Evolutionary conservation across 2,113 vertebrate genomes (phyloP).

Genomic region (Sminthopsis crassicaudata): DNA sequence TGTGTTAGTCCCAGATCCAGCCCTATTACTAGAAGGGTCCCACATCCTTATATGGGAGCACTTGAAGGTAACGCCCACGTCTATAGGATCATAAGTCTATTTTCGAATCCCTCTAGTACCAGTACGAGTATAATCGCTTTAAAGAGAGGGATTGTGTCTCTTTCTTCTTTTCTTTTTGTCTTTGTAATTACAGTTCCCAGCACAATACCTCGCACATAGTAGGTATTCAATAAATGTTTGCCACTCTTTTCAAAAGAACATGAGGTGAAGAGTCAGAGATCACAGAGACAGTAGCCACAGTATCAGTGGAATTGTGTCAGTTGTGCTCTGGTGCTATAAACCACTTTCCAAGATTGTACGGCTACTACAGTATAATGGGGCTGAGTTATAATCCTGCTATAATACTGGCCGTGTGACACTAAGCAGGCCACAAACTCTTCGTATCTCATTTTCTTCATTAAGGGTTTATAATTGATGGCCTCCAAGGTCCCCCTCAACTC

Average conservation of each 20-base stretch:
- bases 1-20: slow-evolving; percentile 42
- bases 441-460: not conserved
- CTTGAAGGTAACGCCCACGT: not conserved
- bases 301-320: not conserved
- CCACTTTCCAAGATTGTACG: not conserved
- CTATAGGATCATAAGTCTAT: not conserved
- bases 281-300: not conserved
- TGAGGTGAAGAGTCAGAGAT: not conserved
- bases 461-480: not conserved
- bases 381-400: not conserved
- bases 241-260: not conserved
- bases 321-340: not conserved
- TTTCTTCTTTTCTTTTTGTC: not conserved
- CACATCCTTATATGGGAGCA: not conserved
- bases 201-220: not conserved
- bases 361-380: not conserved
- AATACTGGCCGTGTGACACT: not conserved
- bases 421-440: not conserved
- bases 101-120: not conserved
- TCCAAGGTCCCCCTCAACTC: not conserved
- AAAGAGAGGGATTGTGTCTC: not conserved
- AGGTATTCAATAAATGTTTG: not conserved
- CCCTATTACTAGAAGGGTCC: slow-evolving; percentile 14
- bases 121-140: not conserved
- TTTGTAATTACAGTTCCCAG: not conserved